Evolutionary conservation across 1,140 invertebrate species (phyloP).

Genomic region (Lepidostoma basale): DNA sequence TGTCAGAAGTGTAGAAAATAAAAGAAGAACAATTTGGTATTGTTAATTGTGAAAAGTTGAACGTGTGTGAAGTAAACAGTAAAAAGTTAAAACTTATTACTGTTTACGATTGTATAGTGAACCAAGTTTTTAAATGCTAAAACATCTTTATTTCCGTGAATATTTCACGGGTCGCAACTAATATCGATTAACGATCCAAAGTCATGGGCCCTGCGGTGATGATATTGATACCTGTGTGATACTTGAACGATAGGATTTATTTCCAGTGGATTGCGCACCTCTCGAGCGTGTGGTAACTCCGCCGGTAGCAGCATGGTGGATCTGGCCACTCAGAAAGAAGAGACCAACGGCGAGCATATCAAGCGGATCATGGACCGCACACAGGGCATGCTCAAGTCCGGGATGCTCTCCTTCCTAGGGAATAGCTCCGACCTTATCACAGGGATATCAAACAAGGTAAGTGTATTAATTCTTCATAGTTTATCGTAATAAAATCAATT

Average conservation of each 20-base stretch:
- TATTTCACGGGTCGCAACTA: too few relatives aligned
- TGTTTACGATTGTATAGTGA: too few relatives aligned
- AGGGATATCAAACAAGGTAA: constrained; percentile 57
- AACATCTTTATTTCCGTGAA: too few relatives aligned
- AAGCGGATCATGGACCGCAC: constrained; percentile 56
- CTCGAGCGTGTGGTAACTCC: neutral
- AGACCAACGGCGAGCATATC: constrained; percentile 47
- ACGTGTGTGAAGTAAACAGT: too few relatives aligned
- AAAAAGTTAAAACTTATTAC: too few relatives aligned
- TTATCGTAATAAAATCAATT: neutral
- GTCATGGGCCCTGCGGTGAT: too few relatives aligned
- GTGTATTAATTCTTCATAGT: neutral
- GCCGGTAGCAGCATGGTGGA: constrained; percentile 40
- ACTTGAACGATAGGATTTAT: neutral
- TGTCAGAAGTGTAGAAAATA: too few relatives aligned
- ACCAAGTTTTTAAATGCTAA: too few relatives aligned
- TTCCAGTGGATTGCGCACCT: neutral
- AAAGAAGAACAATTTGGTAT: too few relatives aligned
- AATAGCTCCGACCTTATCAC: constrained; percentile 57
- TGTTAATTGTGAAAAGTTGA: too few relatives aligned
- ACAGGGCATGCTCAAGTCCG: constrained; percentile 55
- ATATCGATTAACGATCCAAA: too few relatives aligned
- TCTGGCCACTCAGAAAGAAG: constrained; percentile 36
- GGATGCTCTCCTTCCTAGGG: constrained; percentile 56
- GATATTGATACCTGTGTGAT: neutral